A percentile compares a stretch with the other conserved stretches of the same genome.
Evolutionary conservation across 2,888 invertebrate genomes (phyloP).

Genomic region (Atethmia centrago): DNA sequence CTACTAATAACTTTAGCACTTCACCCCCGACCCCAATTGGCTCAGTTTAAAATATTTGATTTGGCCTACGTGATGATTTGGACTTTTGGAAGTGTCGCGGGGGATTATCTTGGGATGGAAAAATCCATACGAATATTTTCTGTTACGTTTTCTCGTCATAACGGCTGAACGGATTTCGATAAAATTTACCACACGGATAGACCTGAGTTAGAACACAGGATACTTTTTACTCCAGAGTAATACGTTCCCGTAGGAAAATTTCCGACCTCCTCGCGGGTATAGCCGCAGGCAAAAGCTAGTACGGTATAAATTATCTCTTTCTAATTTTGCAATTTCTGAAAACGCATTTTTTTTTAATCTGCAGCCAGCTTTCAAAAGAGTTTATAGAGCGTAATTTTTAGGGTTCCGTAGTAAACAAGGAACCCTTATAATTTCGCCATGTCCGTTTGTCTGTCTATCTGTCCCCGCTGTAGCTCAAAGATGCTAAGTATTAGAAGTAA

Average conservation of each 20-base stretch:
- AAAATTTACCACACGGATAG: no score
- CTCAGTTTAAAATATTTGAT: conserved; percentile 59
- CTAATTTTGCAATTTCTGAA: background rate
- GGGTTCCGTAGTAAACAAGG: no score
- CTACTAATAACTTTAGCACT: conserved; percentile 65
- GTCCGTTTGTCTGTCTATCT: no score
- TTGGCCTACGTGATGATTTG: conserved; percentile 33
- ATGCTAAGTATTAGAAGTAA: no score
- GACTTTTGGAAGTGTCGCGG: conserved; percentile 4
- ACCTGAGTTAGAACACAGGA: no score
- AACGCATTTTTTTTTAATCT: background rate
- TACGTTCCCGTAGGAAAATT: background rate
- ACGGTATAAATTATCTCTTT: background rate
- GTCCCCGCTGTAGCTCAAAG: no score
- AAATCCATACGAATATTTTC: background rate
- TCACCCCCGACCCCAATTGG: conserved; percentile 43
- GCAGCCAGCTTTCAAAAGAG: background rate
- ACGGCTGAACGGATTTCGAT: background rate
- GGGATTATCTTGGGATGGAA: conserved; percentile 1
- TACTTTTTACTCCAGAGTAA: background rate
- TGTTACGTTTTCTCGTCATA: background rate
- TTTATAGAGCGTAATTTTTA: background rate
- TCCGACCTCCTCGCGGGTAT: background rate
- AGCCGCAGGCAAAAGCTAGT: background rate
- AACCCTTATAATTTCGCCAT: no score